phyloP scores from a whole-genome alignment of 2,888 invertebrate species.

The Podabrus alpinus region DNA sequence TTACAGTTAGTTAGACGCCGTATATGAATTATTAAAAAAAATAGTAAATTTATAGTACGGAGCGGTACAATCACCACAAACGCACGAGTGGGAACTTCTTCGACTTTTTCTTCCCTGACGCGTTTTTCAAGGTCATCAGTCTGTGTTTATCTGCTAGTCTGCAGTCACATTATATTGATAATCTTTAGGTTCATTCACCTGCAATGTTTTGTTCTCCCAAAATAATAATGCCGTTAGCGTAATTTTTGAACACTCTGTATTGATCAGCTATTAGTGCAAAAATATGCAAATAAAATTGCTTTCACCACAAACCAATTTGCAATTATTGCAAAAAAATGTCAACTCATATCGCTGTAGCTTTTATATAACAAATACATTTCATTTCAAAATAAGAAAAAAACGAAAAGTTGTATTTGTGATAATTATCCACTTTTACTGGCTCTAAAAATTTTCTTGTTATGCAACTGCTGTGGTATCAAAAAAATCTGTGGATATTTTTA shows the following conservation, averaged over 20 bases:
- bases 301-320: not conserved
- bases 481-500: too few relatives aligned
- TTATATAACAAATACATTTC: not conserved
- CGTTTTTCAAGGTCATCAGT: not conserved
- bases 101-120: not conserved
- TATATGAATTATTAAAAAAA: too few relatives aligned
- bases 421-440: not conserved
- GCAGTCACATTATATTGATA: not conserved
- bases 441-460: not conserved
- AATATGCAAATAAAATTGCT: not conserved
- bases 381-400: not conserved
- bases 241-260: not conserved
- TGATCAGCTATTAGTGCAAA: not conserved
- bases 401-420: not conserved
- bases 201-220: too few relatives aligned
- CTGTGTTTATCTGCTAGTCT: not conserved
- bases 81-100: too few relatives aligned
- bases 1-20: too few relatives aligned
- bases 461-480: not conserved
- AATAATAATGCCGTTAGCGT: not conserved
- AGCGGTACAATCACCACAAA: too few relatives aligned
- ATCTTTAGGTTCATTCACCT: not conserved
- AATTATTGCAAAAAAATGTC: not conserved
- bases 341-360: not conserved
- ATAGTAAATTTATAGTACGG: too few relatives aligned